A percentile compares a stretch with the other conserved stretches of the same genome.
These are phyloP conservation scores for Calephelis nemesis DNA, from an alignment of 1,140 invertebrate species.

Conservation along the genomic window DNA sequence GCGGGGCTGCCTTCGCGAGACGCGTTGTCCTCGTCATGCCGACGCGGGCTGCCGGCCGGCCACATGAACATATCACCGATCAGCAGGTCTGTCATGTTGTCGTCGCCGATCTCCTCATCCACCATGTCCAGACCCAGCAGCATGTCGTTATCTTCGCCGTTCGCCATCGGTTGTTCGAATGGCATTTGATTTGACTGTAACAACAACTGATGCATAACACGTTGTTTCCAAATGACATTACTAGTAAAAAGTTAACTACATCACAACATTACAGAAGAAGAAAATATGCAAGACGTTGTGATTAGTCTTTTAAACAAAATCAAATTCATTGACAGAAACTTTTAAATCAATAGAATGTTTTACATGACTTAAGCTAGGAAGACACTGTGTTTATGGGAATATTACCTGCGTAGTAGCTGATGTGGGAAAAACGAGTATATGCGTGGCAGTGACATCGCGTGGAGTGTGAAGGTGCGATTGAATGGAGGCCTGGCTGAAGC, in stretches of 20 bases:
- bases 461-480: constrained; percentile 93
- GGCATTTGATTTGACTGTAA: constrained; percentile 90
- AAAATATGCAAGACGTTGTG: no score
- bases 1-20: constrained; percentile 46
- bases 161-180: constrained; percentile 90
- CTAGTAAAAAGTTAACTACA: no score
- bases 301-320: neutral
- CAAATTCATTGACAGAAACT: neutral
- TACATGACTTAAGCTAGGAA: no score
- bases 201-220: neutral
- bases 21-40: constrained; percentile 65
- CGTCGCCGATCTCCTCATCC: constrained; percentile 87
- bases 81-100: constrained; percentile 83
- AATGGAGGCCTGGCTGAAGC: constrained; percentile 91
- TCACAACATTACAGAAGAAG: no score
- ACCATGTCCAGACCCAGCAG: constrained; percentile 85
- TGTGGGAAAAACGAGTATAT: constrained; percentile 99
- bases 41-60: constrained; percentile 69
- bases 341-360: no score
- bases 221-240: no score
- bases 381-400: no score
- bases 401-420: constrained; percentile 95
- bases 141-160: constrained; percentile 86
- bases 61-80: constrained; percentile 79
- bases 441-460: constrained; percentile 96